Conservation (phyloP, 2,888 invertebrate species). For the Geotrupes spiniger region DNA sequence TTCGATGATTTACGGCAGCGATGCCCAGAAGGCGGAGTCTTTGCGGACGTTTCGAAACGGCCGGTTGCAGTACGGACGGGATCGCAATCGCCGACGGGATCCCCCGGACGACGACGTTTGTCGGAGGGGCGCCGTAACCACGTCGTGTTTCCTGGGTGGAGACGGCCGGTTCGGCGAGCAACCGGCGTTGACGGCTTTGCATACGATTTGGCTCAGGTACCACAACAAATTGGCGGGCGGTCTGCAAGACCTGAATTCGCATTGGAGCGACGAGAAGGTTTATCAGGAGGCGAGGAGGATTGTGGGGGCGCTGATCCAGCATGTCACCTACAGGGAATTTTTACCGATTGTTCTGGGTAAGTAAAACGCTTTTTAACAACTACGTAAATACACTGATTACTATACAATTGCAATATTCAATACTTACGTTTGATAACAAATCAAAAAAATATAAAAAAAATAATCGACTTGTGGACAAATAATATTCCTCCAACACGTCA, state of each 20-base stretch:
- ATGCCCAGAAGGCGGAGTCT: constrained; percentile 67
- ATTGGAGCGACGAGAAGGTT: constrained; percentile 86
- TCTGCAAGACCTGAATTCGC: constrained; percentile 70
- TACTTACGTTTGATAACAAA: no score
- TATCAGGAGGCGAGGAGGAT: constrained; percentile 84
- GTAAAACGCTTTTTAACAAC: background rate
- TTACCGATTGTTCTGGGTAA: constrained; percentile 74
- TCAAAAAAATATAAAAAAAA: no score
- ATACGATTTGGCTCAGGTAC: constrained; percentile 71
- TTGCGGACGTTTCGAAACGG: constrained; percentile 70
- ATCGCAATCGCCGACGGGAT: constrained; percentile 53
- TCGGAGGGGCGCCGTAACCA: constrained; percentile 67
- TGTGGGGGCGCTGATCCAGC: constrained; percentile 77
- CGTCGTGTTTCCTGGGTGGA: constrained; percentile 75
- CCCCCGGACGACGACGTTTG: constrained; percentile 66
- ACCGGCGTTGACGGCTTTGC: constrained; percentile 72
- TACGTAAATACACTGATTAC: no score
- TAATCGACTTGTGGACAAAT: no score
- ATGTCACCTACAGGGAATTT: constrained; percentile 81
- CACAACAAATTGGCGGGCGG: constrained; percentile 73
- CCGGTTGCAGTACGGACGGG: constrained; percentile 42
- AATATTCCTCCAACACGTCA: no score
- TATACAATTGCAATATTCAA: no score
- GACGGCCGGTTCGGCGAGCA: constrained; percentile 79
- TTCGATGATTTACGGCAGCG: constrained; percentile 79